phyloP scores from a whole-genome alignment of 2,797 vertebrate species.

The Cheirogaleus major region DNA sequence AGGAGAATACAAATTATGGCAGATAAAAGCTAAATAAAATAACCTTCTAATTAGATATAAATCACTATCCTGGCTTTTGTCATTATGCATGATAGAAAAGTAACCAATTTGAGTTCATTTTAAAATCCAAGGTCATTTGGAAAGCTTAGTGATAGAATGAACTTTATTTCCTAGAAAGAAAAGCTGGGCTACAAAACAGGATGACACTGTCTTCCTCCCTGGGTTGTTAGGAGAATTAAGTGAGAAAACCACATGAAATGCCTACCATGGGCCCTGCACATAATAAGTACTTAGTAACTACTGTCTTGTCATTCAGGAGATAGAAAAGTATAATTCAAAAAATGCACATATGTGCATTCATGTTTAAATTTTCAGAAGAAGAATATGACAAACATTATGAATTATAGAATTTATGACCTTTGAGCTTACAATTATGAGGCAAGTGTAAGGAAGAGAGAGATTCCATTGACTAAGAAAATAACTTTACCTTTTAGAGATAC shows the following conservation, averaged over 20 bases:
- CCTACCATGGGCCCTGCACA: background rate
- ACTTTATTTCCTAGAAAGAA: conserved; percentile 48
- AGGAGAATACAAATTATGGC: conserved; percentile 34
- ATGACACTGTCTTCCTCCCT: background rate
- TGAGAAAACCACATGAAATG: conserved; percentile 5
- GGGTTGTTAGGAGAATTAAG: background rate
- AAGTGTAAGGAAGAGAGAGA: background rate
- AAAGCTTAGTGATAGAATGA: background rate
- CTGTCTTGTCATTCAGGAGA: background rate
- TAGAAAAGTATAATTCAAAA: background rate
- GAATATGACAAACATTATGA: background rate
- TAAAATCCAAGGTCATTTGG: conserved; percentile 36
- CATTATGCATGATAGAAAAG: background rate
- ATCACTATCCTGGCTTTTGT: conserved; percentile 5
- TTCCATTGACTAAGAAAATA: conserved; percentile 31
- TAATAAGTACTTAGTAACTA: background rate
- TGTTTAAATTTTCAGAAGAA: background rate
- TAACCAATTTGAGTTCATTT: background rate
- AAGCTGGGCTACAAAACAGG: background rate
- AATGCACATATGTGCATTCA: background rate
- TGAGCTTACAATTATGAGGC: background rate
- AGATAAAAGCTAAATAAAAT: conserved; percentile 48
- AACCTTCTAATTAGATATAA: conserved; percentile 32
- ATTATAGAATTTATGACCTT: background rate
- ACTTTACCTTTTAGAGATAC: background rate